phyloP scores from a whole-genome alignment of 2,888 invertebrate genomes.

The Ellobium chinense region DNA sequence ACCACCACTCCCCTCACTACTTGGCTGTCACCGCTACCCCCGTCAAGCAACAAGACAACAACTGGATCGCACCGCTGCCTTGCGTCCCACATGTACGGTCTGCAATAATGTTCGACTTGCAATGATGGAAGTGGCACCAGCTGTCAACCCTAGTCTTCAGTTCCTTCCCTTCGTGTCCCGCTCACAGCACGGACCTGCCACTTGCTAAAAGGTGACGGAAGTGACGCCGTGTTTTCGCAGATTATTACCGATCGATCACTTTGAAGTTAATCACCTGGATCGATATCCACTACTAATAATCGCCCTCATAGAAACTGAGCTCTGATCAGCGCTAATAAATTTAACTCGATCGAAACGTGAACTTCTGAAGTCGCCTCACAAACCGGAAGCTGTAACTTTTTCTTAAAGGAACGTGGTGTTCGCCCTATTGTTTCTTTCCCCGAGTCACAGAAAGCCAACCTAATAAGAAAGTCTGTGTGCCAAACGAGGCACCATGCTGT shows the following conservation, averaged over 20 bases:
- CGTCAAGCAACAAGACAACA: no score
- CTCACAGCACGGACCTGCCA: no score
- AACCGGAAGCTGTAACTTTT: constrained; percentile 15
- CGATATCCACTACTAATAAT: constrained; percentile 23
- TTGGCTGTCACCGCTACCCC: no score
- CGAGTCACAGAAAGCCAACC: background rate
- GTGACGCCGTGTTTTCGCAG: background rate
- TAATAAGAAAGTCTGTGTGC: no score
- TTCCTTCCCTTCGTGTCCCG: no score
- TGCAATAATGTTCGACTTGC: no score
- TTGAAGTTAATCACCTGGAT: constrained; percentile 34
- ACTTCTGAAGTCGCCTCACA: background rate
- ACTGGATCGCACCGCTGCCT: no score
- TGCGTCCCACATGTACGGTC: no score
- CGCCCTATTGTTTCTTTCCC: background rate
- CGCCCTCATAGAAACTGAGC: background rate
- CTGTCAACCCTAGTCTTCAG: no score
- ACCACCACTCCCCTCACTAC: no score
- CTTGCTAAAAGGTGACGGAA: background rate
- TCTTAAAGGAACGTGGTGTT: background rate
- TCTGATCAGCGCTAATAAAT: constrained; percentile 24
- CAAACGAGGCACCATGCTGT: no score
- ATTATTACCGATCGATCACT: constrained; percentile 26
- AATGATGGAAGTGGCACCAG: no score
- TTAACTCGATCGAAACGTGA: constrained; percentile 7